phyloP scores from a whole-genome alignment of 2,113 vertebrate species.

The Macrotis lagotis region DNA sequence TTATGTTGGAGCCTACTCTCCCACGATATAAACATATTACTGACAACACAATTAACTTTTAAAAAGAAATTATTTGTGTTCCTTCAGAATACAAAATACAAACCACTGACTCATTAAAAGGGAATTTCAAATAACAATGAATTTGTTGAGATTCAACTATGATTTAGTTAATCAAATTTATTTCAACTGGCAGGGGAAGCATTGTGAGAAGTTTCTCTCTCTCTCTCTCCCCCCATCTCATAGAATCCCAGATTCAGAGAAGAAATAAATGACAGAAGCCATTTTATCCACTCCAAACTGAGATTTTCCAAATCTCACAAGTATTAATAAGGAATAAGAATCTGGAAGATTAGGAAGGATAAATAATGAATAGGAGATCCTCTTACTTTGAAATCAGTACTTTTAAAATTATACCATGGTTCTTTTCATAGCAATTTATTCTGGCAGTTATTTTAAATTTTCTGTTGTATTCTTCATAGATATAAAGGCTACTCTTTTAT shows the following conservation, averaged over 20 bases:
- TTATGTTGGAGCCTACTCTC: constrained; percentile 70
- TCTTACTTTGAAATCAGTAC: not conserved
- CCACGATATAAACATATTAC: constrained; percentile 41
- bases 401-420: not conserved
- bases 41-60: constrained; percentile 49
- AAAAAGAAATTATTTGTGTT: constrained; percentile 27
- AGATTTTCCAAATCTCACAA: not conserved
- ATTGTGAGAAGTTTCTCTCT: not conserved
- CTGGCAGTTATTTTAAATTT: not conserved
- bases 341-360: not conserved
- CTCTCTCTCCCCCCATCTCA: not conserved
- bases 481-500: not conserved
- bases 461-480: not conserved
- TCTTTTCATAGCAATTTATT: not conserved
- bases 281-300: not conserved
- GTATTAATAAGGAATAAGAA: not conserved
- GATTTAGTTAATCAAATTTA: constrained; percentile 16
- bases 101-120: constrained; percentile 24
- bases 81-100: constrained; percentile 12
- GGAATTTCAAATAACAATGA: constrained; percentile 25
- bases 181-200: not conserved
- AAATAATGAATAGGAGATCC: not conserved
- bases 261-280: not conserved
- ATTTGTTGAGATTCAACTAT: not conserved
- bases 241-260: not conserved